These are phyloP conservation scores for Hermaeophaga mercurialis DNA, from an alignment of 2,888 invertebrate species.

Conservation along the genomic window DNA sequence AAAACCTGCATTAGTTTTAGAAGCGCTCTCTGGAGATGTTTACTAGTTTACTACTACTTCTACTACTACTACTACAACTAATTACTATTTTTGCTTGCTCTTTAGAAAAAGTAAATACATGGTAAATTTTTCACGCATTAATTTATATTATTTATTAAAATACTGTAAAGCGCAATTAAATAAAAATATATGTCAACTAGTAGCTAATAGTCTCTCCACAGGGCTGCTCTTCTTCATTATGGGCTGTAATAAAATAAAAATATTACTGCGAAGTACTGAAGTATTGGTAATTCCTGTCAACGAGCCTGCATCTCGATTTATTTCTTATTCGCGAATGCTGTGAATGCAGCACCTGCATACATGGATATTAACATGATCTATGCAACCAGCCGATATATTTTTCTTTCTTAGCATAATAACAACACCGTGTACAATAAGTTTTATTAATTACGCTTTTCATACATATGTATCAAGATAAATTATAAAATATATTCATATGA, in stretches of 20 bases:
- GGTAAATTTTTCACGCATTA: no score
- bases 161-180: no score
- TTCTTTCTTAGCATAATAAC: slow-evolving; percentile 20
- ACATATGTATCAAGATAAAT: neutral
- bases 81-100: no score
- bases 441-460: slow-evolving; percentile 10
- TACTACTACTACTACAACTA: no score
- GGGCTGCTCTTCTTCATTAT: no score
- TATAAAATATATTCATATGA: neutral
- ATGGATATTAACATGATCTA: slow-evolving; percentile 46
- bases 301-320: slow-evolving; percentile 11
- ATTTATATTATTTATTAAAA: no score
- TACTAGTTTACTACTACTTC: no score
- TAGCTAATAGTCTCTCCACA: no score
- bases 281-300: slow-evolving; percentile 11
- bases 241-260: slow-evolving; percentile 1
- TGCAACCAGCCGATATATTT: slow-evolving; percentile 39
- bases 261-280: neutral
- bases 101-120: no score
- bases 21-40: no score
- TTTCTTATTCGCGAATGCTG: slow-evolving; percentile 27
- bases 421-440: slow-evolving; percentile 21
- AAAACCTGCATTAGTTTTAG: no score
- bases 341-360: slow-evolving; percentile 45
- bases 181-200: no score